phyloP scores from a whole-genome alignment of 2,888 invertebrate species.

The Lumbricus terrestris region DNA sequence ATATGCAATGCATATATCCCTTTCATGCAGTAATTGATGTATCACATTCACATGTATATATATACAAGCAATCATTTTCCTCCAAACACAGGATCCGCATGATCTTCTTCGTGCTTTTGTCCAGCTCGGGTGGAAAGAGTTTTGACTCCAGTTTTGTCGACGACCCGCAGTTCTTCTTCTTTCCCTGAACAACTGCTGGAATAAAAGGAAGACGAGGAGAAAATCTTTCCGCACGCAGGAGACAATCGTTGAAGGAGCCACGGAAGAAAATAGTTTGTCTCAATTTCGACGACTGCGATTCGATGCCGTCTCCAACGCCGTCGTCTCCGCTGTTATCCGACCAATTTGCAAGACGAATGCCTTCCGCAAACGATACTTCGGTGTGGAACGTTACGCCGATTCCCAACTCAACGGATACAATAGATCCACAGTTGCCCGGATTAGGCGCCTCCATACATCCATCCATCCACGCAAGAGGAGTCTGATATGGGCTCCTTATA shows the following conservation, averaged over 20 bases:
- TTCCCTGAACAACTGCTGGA: too few species aligned
- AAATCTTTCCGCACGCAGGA: background rate
- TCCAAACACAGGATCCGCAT: background rate
- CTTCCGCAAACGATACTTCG: background rate
- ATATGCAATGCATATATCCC: background rate
- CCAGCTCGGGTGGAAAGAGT: background rate
- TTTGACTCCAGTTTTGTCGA: background rate
- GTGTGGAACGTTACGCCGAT: too few species aligned
- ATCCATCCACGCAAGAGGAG: too few species aligned
- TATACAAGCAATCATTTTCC: background rate
- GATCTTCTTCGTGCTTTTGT: background rate
- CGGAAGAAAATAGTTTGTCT: background rate
- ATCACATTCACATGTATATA: too few species aligned
- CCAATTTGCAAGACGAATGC: background rate
- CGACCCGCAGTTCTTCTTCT: background rate
- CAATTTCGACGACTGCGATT: background rate
- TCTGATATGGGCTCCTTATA: too few species aligned
- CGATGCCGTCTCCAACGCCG: background rate
- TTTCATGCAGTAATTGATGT: too few species aligned
- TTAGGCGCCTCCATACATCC: background rate
- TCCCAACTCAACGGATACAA: background rate
- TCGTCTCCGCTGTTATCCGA: too few species aligned
- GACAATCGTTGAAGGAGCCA: background rate
- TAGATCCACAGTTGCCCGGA: background rate
- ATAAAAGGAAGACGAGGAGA: too few species aligned